phyloP scores from a whole-genome alignment of 2,113 vertebrate genomes.

The Lethenteron reissneri region DNA sequence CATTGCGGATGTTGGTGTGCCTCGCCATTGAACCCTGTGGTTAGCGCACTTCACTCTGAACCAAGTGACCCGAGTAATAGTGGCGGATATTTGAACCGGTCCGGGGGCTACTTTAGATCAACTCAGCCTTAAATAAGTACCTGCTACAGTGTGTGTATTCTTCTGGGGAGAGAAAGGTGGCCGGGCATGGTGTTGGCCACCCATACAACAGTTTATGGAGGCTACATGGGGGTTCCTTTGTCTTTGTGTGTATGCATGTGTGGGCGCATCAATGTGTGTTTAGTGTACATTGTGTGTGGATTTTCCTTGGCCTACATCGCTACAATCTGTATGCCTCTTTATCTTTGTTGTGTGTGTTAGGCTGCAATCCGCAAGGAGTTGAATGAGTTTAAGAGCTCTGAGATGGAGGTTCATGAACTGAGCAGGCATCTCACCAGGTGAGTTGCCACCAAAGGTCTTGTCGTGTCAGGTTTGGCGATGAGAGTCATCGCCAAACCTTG shows the following conservation, averaged over 20 bases:
- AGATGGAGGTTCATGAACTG: constrained; percentile 97
- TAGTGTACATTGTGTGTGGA: background rate
- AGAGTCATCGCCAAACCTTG: background rate
- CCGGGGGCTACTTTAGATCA: no score
- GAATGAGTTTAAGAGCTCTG: constrained; percentile 98
- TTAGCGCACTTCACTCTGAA: no score
- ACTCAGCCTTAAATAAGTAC: no score
- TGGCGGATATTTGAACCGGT: no score
- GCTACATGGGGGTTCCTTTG: background rate
- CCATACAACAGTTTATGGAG: accelerated
- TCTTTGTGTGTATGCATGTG: background rate
- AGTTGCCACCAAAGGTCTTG: constrained; percentile 8
- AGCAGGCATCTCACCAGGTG: constrained; percentile 95
- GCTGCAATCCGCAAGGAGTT: constrained; percentile 95
- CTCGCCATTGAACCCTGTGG: no score
- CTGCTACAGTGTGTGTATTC: no score
- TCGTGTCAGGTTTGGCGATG: no score
- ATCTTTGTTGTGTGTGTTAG: constrained; percentile 25
- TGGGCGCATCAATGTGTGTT: background rate
- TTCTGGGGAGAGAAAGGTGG: background rate
- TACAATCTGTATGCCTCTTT: background rate
- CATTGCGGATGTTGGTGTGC: no score
- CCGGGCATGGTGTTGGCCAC: background rate
- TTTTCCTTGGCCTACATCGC: background rate
- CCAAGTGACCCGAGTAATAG: no score